Base-by-base conservation (phyloP, 2,888 invertebrate species). In the Aporophyla nigra region DNA sequence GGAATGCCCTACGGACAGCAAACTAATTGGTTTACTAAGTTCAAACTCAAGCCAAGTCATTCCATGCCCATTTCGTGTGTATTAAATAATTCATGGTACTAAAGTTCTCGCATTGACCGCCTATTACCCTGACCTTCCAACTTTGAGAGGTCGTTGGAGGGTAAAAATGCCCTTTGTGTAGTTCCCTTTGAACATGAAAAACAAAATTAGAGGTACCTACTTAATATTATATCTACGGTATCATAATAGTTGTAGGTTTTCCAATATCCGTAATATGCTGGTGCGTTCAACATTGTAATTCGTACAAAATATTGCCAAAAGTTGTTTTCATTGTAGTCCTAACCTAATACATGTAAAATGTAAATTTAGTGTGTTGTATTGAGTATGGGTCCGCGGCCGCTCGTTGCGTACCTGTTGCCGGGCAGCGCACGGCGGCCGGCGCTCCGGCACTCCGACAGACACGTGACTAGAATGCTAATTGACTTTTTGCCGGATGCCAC, bases 401-500 rank as follows among this genome's bases (percentile, higher is more conserved):
- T 71, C 56, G 78, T 68, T 69, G 56, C 53, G 74, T 91, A 93
- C 92, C 93, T 93, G 93, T 92, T 92, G 93, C 91, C 86, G 87
- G 78, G 84, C n/a, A 33, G 71, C 63, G 70, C 62, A 77, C 46
- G n/a, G 63, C 56, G 53, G 61, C 74, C 80, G 65, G 69, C 72
- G 10, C 85, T 78, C 33, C 78, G 61, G 82, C 53, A 43, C 76
- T 77, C 83, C 80, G 78, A 40, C 76, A 56, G 54, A 86, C 86
- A 89, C 94, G 93, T 93, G 94, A 74, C 80, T 74, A 87, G 94
- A 93, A 93, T 95, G 89, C 88, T 90, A 93, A 94, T 90, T 89
- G 89, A 82, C 87, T 87, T 83, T 85, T 86, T 89, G 86, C 92
- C 92, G 93, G 93, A 93, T 93, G 92, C 90, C 91, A 74, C 74